Base-by-base conservation (phyloP, 2,797 vertebrate genomes). In the Argya squamiceps region DNA sequence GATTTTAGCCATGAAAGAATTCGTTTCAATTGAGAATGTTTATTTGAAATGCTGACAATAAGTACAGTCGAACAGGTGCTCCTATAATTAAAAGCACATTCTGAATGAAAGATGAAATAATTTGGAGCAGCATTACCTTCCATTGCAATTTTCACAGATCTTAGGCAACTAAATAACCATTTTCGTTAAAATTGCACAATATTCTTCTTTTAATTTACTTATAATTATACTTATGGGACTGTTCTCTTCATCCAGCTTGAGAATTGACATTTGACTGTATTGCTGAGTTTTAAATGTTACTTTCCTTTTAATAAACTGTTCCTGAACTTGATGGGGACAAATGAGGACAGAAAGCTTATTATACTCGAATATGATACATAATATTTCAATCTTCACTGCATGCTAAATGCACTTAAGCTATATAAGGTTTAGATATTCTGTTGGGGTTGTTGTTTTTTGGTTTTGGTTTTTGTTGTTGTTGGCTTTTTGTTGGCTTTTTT, bases 121-220 rank as follows among this genome's bases (percentile, higher is more conserved):
- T 88, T 74, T 89, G 24, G 39, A 92, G 41, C 4, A 11, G 41
- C 63, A 82, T 87, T 85, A 77, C 32, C 22, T 93, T 41, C 20
- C 23, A 89, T 36, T 67, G 52, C 17, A 91, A 88, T 92, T 93
- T 94, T 73, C 75, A 85, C 29, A 94, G 26, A 83, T 63, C 46
- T 80, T 49, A 49, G 43, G 22, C 16, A 70, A 53, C 49, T 89
- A 67, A 85, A 59, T 74, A 89, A 55, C 17, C 23, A 79, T 84
- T 90, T 83, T 63, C 14, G 16, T 58, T 81, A 79, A 94, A 96
- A 82, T n/a, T 6, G 3, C 20, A 65, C 30, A 30, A 52, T 65
- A 34, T 76, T 75, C 73, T 81, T 86, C n/a, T 67, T 96, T 88
- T 79, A 93, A 95, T 84, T 86, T 93, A 73, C 36, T 90, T 64